Conservation (phyloP, 2,888 invertebrate genomes). For the Chromoteleia sp. region DNA sequence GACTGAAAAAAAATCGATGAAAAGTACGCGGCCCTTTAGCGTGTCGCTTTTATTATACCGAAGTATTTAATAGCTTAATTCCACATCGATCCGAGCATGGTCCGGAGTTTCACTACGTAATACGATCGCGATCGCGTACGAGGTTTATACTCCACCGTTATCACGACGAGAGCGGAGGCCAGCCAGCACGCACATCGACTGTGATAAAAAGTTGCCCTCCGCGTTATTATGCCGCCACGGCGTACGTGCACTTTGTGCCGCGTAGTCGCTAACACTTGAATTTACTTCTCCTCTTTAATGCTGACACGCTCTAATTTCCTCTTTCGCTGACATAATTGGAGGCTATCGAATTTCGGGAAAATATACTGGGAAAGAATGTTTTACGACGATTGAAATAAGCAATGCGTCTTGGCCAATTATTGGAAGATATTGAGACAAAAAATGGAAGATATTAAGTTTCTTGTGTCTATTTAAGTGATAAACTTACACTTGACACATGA, state of each 20-base stretch:
- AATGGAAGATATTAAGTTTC: no score
- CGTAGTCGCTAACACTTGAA: slow-evolving; percentile 65
- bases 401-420: neutral
- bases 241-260: slow-evolving; percentile 65
- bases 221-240: slow-evolving; percentile 60
- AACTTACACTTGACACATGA: no score
- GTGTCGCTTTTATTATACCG: slow-evolving; percentile 69
- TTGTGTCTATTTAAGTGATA: no score
- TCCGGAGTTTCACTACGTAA: slow-evolving; percentile 64
- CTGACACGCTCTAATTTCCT: slow-evolving; percentile 62
- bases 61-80: slow-evolving; percentile 79
- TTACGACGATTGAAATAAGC: slow-evolving; percentile 18
- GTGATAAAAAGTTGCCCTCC: slow-evolving; percentile 70
- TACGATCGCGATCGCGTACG: slow-evolving; percentile 70
- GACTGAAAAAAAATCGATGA: slow-evolving; percentile 60
- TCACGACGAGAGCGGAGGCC: slow-evolving; percentile 61
- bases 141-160: slow-evolving; percentile 64
- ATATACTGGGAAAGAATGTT: slow-evolving; percentile 4
- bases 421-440: no score
- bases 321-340: slow-evolving; percentile 57
- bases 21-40: slow-evolving; percentile 62
- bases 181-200: slow-evolving; percentile 66
- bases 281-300: slow-evolving; percentile 62
- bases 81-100: slow-evolving; percentile 74
- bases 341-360: slow-evolving; percentile 50